Conservation (phyloP, 2,888 invertebrate species). For the Epiblema foenella region DNA sequence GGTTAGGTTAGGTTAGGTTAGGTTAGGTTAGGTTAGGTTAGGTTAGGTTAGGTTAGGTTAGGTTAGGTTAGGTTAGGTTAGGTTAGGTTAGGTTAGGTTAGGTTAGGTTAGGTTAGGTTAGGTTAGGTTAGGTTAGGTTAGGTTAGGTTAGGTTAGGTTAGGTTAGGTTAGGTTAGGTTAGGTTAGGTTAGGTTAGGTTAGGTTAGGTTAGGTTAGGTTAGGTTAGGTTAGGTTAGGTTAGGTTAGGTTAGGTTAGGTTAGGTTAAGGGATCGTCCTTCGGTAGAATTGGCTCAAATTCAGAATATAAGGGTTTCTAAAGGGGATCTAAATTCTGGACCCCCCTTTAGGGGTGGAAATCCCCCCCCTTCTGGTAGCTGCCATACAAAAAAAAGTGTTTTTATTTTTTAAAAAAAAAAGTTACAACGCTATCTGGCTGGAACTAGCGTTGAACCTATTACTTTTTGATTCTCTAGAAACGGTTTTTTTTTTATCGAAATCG, state of each 20-base stretch:
- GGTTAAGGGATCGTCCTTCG: no score
- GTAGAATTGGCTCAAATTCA: not conserved
- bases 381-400: no score
- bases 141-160: conserved; percentile 15
- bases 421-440: no score
- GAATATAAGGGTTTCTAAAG: no score
- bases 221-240: conserved; percentile 15
- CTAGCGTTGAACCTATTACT: no score
- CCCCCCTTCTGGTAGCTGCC: no score
- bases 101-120: conserved; percentile 15
- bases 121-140: conserved; percentile 15
- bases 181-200: conserved; percentile 15
- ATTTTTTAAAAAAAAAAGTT: no score
- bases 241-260: conserved; percentile 15
- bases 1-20: conserved; percentile 15
- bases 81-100: conserved; percentile 15
- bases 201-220: conserved; percentile 15
- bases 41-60: conserved; percentile 15
- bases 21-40: conserved; percentile 15
- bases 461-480: no score
- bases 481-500: no score
- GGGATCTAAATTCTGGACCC: not conserved
- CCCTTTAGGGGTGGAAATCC: no score
- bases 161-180: conserved; percentile 15
- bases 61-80: conserved; percentile 15